A percentile compares a stretch with the other conserved stretches of the same genome.
Evolutionary conservation across 2,113 vertebrate species (phyloP).

Genomic region (Dipodomys stephensi): DNA sequence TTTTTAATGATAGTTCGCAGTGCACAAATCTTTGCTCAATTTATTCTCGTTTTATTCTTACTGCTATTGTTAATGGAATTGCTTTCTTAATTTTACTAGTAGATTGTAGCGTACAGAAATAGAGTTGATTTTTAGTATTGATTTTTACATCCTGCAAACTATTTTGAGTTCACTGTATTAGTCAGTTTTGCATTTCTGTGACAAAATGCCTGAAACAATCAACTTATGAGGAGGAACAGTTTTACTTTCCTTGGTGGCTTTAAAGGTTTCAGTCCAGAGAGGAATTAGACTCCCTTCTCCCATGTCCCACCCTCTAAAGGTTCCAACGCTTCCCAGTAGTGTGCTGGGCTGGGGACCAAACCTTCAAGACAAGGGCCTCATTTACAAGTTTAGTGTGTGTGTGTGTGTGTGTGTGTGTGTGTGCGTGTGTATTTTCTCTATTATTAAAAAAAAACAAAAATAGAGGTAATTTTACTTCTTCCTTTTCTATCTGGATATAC

Average conservation of each 20-base stretch:
- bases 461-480: constrained; percentile 41
- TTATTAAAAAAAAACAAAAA: neutral
- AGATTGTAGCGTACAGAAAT: constrained; percentile 19
- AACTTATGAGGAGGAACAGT: neutral
- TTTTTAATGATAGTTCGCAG: constrained; percentile 15
- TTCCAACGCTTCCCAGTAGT: neutral
- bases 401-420: neutral
- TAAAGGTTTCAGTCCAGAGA: neutral
- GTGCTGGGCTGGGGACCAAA: neutral
- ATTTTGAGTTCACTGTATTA: neutral
- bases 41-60: constrained; percentile 35
- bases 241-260: neutral
- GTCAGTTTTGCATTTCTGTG: neutral
- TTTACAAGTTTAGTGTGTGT: neutral
- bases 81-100: neutral
- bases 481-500: neutral
- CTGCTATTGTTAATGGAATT: constrained; percentile 3
- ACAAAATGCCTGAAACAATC: neutral
- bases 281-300: neutral
- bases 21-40: constrained; percentile 10
- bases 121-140: neutral
- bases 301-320: neutral
- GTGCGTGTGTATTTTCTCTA: neutral
- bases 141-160: neutral
- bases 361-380: neutral